These are phyloP conservation scores for Operophtera brumata DNA, from an alignment of 2,888 invertebrate genomes.

Conservation along the genomic window DNA sequence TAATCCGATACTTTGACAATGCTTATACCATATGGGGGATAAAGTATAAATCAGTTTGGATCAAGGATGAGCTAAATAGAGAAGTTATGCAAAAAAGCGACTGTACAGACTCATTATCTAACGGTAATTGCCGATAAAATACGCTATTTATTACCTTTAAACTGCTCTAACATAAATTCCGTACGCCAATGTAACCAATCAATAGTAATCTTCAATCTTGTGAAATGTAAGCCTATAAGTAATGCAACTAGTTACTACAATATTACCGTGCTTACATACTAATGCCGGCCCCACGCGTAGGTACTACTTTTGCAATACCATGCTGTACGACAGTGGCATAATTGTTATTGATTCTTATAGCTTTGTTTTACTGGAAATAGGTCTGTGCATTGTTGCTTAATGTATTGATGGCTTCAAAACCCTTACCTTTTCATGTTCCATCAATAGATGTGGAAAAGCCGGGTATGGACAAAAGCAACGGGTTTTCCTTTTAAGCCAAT, in stretches of 20 bases:
- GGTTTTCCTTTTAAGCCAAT: not conserved
- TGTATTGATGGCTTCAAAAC: not conserved
- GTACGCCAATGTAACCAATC: not conserved
- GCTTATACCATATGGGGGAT: not conserved
- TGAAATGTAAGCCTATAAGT: constrained; percentile 5
- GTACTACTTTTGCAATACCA: constrained; percentile 19
- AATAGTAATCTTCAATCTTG: constrained; percentile 4
- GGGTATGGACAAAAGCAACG: too few relatives aligned
- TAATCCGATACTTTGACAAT: constrained; percentile 28
- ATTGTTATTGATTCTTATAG: constrained; percentile 15
- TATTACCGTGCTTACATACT: constrained; percentile 14
- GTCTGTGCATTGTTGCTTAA: constrained; percentile 7
- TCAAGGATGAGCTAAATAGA: constrained; percentile 4
- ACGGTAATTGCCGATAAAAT: constrained; percentile 4
- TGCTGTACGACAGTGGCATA: constrained; percentile 6
- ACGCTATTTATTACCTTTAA: not conserved
- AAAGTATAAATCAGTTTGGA: constrained; percentile 4
- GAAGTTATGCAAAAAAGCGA: not conserved
- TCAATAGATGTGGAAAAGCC: not conserved
- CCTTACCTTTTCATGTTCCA: not conserved
- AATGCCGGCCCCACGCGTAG: constrained; percentile 9
- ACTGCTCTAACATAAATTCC: not conserved
- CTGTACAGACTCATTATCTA: not conserved
- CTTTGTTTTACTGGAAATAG: constrained; percentile 7
- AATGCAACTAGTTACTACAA: constrained; percentile 16